Evolutionary conservation across 1,140 invertebrate genomes (phyloP), one percentile per base, ranked within the genome.

Genomic region (Hycleus cichorii): DNA sequence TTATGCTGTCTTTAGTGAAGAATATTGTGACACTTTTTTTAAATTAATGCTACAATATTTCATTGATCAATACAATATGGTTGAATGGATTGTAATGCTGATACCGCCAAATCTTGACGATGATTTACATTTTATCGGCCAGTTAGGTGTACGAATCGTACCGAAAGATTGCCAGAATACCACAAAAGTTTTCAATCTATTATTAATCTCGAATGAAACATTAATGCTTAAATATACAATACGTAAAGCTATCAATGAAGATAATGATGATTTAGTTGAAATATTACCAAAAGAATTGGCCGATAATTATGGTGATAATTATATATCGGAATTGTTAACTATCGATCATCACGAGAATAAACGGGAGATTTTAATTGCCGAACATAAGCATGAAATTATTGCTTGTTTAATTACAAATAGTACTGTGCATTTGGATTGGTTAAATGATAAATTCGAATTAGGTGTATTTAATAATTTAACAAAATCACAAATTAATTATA

Each of bases 231-330:
- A 75, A 50, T 69, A 81, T 4, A 79, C 72, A 57, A 75, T 81
- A 47, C 72, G 81, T 39, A 65, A 72, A 18, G 79, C 78, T 7
- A 80, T 83, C 72, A 85, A 87, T 62, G 84, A 87, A 72, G 87
- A 88, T 62, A 85, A 87, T 69, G 86, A 88, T 70, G 85, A 88
- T 60, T 72, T 88, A 48, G 77, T 85, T 10, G 80, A 81, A 80
- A 88, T 58, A 81, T 79, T 85, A 48, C 74, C 77, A 0, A 64
- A 71, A 4, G 72, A 76, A 26, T 64, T 86, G 26, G 77, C 74
- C 11, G 72, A 81, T 42, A 70, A 81, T 1, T 88, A 88, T 70
- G 86, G 86, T 0, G 81, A 87, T 8, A 88, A 80, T 72, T 88
- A 86, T 68, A 73, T 88, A 26, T 84, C 85, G 54, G 86, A 89